Percentiles rank a stretch among this genome's conserved stretches.
Evolutionary conservation across 2,113 vertebrate species (phyloP).

Genomic region (Alligator sinensis): DNA sequence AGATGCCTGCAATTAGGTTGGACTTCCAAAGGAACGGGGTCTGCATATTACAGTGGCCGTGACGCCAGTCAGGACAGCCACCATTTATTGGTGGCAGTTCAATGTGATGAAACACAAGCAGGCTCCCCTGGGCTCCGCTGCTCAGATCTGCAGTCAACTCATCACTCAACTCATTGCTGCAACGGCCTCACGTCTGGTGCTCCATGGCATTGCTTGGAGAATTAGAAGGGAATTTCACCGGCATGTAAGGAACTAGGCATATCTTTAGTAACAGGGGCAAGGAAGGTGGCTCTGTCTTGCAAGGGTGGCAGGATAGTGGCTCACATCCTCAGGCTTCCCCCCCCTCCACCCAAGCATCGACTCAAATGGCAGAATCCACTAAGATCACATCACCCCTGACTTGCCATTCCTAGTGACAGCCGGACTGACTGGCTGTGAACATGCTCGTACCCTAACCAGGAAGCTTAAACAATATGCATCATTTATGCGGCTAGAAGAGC

Average conservation of each 20-base stretch:
- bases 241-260: not conserved
- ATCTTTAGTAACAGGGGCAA: not conserved
- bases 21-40: not conserved
- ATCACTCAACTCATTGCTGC: not conserved
- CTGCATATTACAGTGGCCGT: not conserved
- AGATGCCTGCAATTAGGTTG: not conserved
- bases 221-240: not conserved
- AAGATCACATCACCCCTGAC: not conserved
- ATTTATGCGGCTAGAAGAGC: conserved; percentile 55
- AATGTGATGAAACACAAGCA: not conserved
- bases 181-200: not conserved
- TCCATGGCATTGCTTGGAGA: not conserved
- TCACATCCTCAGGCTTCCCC: not conserved
- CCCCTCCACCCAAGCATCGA: not conserved
- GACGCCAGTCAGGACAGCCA: not conserved
- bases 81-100: not conserved
- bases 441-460: not conserved
- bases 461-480: conserved; percentile 68
- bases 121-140: not conserved
- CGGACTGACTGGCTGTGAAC: not conserved
- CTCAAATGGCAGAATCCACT: not conserved
- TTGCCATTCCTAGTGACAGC: not conserved
- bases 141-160: not conserved
- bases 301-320: not conserved
- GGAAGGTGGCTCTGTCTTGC: not conserved